Base-by-base conservation (phyloP, 2,888 invertebrate genomes). In the Tholera decimalis region DNA sequence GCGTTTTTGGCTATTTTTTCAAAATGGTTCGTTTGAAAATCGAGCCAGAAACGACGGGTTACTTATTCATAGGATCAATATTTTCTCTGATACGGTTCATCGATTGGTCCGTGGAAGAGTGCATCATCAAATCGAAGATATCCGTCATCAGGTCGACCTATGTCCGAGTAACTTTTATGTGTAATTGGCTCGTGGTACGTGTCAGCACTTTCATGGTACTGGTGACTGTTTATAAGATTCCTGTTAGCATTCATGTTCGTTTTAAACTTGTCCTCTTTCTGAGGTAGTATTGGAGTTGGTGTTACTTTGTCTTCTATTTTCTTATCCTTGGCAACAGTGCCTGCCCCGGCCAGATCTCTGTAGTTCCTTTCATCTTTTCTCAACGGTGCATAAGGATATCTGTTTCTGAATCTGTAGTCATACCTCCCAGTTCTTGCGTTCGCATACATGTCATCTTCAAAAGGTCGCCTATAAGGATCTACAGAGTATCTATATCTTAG, bases 401-500 rank as follows among this genome's bases (percentile, higher is more conserved):
- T 91, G 51, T 85, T 91, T 68, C 93, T 88, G 58, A 94, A 94
- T 85, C 94, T 92, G 44, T 93, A 93, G 64, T 95, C 95, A 55
- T 93, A 93, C 22, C 95, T 88, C n/a, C 94, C 93, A 44, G 85
- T 89, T 51, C 95, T 89, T 22, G 91, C 88, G 47, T 88, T 89
- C 26, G 91, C 88, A 54, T 88, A 88, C 53, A 93, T 89, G 53
- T 94, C 94, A 13, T 96, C 96, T 8, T 94, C 94, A 54, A 83
- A 89, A 47, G 47, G 47, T 2, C 94, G 92, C 60, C 92, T 90
- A 77, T 95, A 94, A 11, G 96, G 94, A 69, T 95, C 95, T 0
- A 85, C 88, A 0, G 92, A 90, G 77, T 96, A 96, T 78, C 96
- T 91, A 81, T 96, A 96, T 55, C 96, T 89, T 39, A 96, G 86